Conservation (phyloP, 2,888 invertebrate species). For the Yponomeuta malinellus region DNA sequence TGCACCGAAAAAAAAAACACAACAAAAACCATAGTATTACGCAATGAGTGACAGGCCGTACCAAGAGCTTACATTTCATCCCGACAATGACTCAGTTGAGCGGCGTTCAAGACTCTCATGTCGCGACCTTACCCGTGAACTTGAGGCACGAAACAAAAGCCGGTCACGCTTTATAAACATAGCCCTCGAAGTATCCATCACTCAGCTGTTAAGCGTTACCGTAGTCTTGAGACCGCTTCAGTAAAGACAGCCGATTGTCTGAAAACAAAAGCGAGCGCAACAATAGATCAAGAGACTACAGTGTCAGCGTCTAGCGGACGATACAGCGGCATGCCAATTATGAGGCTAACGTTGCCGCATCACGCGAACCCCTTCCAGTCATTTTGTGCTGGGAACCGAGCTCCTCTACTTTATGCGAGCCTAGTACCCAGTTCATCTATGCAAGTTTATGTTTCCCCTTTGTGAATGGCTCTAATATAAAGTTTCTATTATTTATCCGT, state of each 20-base stretch:
- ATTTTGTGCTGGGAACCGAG: slow-evolving; percentile 51
- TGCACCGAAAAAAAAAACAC: background rate
- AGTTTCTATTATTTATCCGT: background rate
- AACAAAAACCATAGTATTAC: slow-evolving; percentile 8
- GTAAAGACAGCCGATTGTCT: slow-evolving; percentile 58
- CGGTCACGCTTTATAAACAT: slow-evolving; percentile 35
- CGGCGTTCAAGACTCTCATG: background rate
- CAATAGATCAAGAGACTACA: slow-evolving; percentile 41
- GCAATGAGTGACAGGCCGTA: slow-evolving; percentile 4
- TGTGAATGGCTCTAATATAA: slow-evolving; percentile 18
- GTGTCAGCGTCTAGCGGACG: slow-evolving; percentile 43
- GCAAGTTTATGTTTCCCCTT: slow-evolving; percentile 63
- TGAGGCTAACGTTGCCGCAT: slow-evolving; percentile 54
- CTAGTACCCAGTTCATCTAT: slow-evolving; percentile 51
- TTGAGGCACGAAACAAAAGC: slow-evolving; percentile 38
- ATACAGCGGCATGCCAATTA: slow-evolving; percentile 60
- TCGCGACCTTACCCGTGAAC: slow-evolving; percentile 38
- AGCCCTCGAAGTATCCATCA: slow-evolving; percentile 52
- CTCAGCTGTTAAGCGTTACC: slow-evolving; percentile 30
- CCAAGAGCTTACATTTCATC: background rate
- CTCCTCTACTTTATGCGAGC: slow-evolving; percentile 53
- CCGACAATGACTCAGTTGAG: slow-evolving; percentile 4
- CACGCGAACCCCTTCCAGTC: slow-evolving; percentile 51
- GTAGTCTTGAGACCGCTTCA: slow-evolving; percentile 31
- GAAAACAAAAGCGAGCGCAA: slow-evolving; percentile 60